A percentile compares a stretch with the other conserved stretches of the same genome.
Evolutionary conservation across 2,888 invertebrate species (phyloP).

Genomic region (Yponomeuta evonymella): DNA sequence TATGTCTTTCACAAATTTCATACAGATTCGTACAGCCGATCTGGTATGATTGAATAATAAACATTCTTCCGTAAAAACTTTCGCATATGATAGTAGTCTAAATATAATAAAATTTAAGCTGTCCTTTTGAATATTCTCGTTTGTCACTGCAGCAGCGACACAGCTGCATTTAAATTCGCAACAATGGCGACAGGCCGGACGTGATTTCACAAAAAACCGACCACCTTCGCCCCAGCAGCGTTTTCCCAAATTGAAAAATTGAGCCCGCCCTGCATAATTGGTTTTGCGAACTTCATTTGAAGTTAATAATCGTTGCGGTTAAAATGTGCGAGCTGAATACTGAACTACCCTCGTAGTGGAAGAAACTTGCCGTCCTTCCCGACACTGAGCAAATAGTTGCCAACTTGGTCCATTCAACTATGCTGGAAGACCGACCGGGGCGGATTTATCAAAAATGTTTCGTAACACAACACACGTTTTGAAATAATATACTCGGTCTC

Average conservation of each 20-base stretch:
- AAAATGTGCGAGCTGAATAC: constrained; percentile 1
- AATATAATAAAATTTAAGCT: background rate
- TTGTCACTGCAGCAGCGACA: constrained; percentile 2
- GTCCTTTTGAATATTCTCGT: background rate
- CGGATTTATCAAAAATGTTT: background rate
- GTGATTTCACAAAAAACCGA: constrained; percentile 9
- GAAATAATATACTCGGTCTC: background rate
- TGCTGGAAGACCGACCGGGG: background rate
- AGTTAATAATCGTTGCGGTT: constrained; percentile 9
- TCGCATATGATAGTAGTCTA: too few species aligned
- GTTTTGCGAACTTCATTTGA: constrained; percentile 7
- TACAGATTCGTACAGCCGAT: too few species aligned
- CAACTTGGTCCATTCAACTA: constrained; percentile 12
- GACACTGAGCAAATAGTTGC: constrained; percentile 4
- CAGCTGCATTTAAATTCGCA: constrained; percentile 11
- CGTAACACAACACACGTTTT: background rate
- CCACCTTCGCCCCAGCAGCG: background rate
- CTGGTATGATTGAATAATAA: too few species aligned
- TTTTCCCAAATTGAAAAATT: constrained; percentile 12
- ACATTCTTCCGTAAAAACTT: too few species aligned
- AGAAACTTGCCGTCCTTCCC: constrained; percentile 5
- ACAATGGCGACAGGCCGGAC: constrained; percentile 13
- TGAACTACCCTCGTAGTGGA: constrained; percentile 5
- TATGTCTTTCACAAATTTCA: too few species aligned
- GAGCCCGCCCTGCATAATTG: constrained; percentile 5